These are phyloP conservation scores for Stegodyphus dumicola DNA, from an alignment of 1,140 invertebrate genomes.

Conservation along the genomic window DNA sequence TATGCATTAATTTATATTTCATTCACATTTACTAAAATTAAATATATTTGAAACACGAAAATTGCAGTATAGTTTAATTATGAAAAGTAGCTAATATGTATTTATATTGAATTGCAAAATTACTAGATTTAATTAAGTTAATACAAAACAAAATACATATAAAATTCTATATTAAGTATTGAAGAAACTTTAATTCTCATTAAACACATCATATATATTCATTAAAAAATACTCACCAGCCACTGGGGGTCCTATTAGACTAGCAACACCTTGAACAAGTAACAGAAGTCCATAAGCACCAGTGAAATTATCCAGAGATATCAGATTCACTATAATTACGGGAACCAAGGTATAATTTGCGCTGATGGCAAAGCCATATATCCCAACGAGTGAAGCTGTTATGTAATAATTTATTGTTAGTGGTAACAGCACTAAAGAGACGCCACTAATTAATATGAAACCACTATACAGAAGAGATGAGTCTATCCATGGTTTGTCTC, in stretches of 20 bases:
- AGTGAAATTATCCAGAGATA: constrained; percentile 86
- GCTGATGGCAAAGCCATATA: constrained; percentile 86
- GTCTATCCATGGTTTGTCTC: constrained; percentile 82
- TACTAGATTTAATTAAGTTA: no score
- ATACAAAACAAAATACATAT: no score
- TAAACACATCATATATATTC: background rate
- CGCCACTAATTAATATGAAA: constrained; percentile 82
- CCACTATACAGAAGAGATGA: constrained; percentile 80
- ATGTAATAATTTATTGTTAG: constrained; percentile 75
- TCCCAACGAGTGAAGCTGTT: constrained; percentile 70
- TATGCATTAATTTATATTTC: no score
- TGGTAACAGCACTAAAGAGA: constrained; percentile 78
- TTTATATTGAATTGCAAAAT: no score
- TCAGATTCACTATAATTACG: constrained; percentile 86
- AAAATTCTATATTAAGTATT: no score
- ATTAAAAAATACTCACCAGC: constrained; percentile 72
- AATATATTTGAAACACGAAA: no score
- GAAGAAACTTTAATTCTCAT: no score
- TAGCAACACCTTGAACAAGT: constrained; percentile 88
- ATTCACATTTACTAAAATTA: no score
- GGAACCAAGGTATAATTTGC: constrained; percentile 88
- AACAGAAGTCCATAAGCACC: constrained; percentile 89
- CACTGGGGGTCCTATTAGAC: constrained; percentile 86
- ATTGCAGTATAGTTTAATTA: no score
- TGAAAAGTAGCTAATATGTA: no score